A percentile compares a stretch with the other conserved stretches of the same genome.
These are phyloP conservation scores for Zenarchopterus dispar DNA, from an alignment of 2,797 vertebrate species.

Conservation along the genomic window DNA sequence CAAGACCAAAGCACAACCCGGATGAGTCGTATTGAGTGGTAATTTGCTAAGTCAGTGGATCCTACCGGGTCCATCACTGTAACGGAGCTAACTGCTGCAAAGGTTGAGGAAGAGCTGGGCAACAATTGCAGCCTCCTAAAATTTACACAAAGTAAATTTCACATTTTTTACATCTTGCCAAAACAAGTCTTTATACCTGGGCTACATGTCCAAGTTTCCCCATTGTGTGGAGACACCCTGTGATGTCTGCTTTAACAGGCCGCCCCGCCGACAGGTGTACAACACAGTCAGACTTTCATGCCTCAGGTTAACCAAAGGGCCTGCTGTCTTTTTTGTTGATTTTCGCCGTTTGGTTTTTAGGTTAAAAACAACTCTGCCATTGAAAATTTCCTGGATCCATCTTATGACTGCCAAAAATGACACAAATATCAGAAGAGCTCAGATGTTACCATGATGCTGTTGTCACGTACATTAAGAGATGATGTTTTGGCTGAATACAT, in stretches of 20 bases:
- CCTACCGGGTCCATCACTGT: no score
- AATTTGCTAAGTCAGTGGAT: no score
- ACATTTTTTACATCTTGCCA: no score
- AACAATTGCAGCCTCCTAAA: no score
- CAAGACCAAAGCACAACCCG: no score
- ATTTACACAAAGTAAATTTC: not conserved
- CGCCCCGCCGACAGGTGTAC: constrained; percentile 11
- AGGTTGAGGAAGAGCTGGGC: no score
- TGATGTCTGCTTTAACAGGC: constrained; percentile 17
- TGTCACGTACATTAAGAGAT: not conserved
- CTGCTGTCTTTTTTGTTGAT: not conserved
- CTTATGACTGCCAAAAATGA: constrained; percentile 2
- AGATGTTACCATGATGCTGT: constrained; percentile 1
- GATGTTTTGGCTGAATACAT: constrained; percentile 18
- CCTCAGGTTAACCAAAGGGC: constrained; percentile 31
- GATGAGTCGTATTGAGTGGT: no score
- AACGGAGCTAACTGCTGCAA: no score
- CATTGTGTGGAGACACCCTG: not conserved
- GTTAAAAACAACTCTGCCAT: constrained; percentile 18
- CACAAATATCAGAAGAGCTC: constrained; percentile 3
- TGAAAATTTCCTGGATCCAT: not conserved
- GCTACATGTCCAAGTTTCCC: not conserved
- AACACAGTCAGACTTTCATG: constrained; percentile 34
- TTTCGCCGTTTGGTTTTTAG: constrained; percentile 23
- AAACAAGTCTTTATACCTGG: not conserved